Evolutionary conservation across 2,797 vertebrate genomes (phyloP).

Genomic region (Lateolabrax maculatus): DNA sequence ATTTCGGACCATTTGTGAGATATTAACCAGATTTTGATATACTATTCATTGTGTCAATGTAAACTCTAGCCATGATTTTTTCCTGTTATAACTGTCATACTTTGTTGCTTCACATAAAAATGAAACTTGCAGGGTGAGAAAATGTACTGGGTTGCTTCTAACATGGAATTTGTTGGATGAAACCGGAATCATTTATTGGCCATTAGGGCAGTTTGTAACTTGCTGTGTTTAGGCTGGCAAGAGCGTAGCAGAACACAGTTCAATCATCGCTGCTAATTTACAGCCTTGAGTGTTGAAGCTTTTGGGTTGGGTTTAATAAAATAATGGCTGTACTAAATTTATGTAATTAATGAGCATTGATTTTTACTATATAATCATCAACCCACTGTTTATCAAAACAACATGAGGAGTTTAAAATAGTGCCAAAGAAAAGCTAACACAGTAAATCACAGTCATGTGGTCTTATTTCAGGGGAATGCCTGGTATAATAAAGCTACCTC

Average conservation of each 20-base stretch:
- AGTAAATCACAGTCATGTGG: neutral
- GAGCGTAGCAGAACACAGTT: constrained; percentile 20
- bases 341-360: constrained; percentile 37
- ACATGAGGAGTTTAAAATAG: constrained; percentile 21
- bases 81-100: neutral
- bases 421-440: neutral
- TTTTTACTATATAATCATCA: constrained; percentile 39
- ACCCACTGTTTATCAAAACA: constrained; percentile 32
- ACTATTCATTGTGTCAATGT: neutral
- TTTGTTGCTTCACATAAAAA: constrained; percentile 7
- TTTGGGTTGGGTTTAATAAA: constrained; percentile 52
- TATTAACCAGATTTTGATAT: neutral
- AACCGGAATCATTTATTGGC: constrained; percentile 28
- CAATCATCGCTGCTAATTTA: constrained; percentile 48
- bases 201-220: constrained; percentile 32
- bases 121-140: neutral
- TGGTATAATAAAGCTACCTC: constrained; percentile 84
- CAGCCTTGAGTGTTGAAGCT: constrained; percentile 30
- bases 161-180: neutral
- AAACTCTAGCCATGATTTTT: neutral
- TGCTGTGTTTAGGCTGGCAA: constrained; percentile 25
- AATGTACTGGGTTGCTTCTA: neutral
- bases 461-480: neutral
- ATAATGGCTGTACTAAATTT: constrained; percentile 42
- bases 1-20: neutral